Evolutionary conservation across 1,140 invertebrate species (phyloP), one percentile per base, ranked within the genome.

Genomic region (Leptoteleia sp.): DNA sequence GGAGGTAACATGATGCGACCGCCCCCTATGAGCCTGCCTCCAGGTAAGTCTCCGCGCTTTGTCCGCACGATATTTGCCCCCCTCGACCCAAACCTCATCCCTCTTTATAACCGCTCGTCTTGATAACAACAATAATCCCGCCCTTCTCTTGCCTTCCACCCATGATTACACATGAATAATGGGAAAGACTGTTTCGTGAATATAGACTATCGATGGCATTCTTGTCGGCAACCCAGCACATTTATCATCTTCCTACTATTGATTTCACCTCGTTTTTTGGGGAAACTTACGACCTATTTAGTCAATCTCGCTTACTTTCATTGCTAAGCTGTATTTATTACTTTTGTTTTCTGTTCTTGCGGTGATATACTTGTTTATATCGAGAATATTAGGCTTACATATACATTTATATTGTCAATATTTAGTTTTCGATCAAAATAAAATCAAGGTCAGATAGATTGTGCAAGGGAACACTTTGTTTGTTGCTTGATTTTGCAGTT

Each of bases 1-100:
- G 92, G 92, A 84, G 92, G 92, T 84, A 92, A 94, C 90, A 93
- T 95, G 91, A 91, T 95, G 91, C 92, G 94, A 84, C 94, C 93
- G 81, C 92, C 92, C 81, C 92, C 90, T 81, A 92, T 93, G 85
- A 91, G 92, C 84, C 91, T 94, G 88, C 93, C 93, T 71, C 93
- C 93, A 92, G 93, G 93, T 94, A 91, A 90, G 92, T 92, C 83
- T 85, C 82, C 83, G 76, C 71, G 61, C 67, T 75, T 70, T 65
- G 61, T 57, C 45, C 64, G 31, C 67, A 67, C 45, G 12, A 70
- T 52, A 61, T 22, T 27, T 47, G 6, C 31, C 31, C 29, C 72
- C 68, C 11, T 1, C 12, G 5, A 12, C 6, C 11, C 12, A 6
- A 9, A 3, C 22, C 22, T 3, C 3, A 16, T 38, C 8, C 42